Evolutionary conservation across 2,113 vertebrate genomes (phyloP).

Genomic region (Limnothrissa miodon): DNA sequence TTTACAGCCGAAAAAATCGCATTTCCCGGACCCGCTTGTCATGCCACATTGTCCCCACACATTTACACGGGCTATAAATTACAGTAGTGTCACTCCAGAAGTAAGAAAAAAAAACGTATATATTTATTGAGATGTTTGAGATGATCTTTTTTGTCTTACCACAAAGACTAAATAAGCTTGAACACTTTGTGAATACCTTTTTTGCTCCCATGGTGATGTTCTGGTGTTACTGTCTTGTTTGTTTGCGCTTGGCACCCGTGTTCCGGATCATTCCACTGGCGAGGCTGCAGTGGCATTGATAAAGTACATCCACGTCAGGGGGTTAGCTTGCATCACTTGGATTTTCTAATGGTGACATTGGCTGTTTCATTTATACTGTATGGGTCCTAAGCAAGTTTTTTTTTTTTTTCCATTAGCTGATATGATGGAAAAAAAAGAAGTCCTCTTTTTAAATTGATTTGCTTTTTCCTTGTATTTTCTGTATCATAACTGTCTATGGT

Average conservation of each 20-base stretch:
- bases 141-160: slow-evolving; percentile 52
- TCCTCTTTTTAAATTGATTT: slow-evolving; percentile 58
- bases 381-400: slow-evolving; percentile 76
- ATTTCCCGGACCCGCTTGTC: neutral
- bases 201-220: slow-evolving; percentile 55
- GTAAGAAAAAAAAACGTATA: slow-evolving; percentile 17
- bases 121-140: slow-evolving; percentile 22
- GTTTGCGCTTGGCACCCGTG: slow-evolving; percentile 61
- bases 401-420: slow-evolving; percentile 82
- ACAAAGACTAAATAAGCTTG: slow-evolving; percentile 65
- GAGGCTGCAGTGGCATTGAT: slow-evolving; percentile 61
- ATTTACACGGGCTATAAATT: neutral
- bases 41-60: neutral
- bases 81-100: slow-evolving; percentile 5
- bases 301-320: slow-evolving; percentile 67
- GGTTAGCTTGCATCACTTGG: slow-evolving; percentile 65
- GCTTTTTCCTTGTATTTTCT: slow-evolving; percentile 83
- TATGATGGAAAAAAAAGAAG: slow-evolving; percentile 68
- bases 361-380: slow-evolving; percentile 84
- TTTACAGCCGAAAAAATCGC: slow-evolving; percentile 5
- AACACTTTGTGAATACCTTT: slow-evolving; percentile 58
- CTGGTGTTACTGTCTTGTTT: slow-evolving; percentile 60
- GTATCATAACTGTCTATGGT: slow-evolving; percentile 91
- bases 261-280: slow-evolving; percentile 38
- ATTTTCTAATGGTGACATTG: slow-evolving; percentile 74